Evolutionary conservation across 2,888 invertebrate genomes (phyloP), one percentile per base, ranked within the genome.

Genomic region (Acronicta leporina): DNA sequence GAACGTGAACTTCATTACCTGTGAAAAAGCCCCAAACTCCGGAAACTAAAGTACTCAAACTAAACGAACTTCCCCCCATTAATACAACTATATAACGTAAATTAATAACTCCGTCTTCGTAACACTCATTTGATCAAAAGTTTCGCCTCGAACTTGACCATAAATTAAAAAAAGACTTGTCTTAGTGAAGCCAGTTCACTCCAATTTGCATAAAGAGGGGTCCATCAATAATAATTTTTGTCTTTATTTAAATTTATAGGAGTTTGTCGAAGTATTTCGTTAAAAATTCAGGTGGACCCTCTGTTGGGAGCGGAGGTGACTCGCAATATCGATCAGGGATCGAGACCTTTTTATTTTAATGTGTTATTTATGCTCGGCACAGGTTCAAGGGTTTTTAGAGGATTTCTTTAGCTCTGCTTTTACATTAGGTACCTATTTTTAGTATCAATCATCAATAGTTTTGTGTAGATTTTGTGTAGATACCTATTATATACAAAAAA

Each of bases 141-240:
- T 73, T 76, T 49, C 35, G 11, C 46, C 30, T 35, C 15, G 35
- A 63, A 63, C 48, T 69, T 62, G 65, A 55, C 41, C 59, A 76
- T 77, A 76, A 76, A 72, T 76, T 76, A 74, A 64, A 67, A 20
- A 64, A 50, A 20, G 35, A 38, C 50, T 46, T 38, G 43, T 46
- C 62, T 54, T 43, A 27, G 38, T 35, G 50, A 49, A 35, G 47
- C 46, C 69, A 64, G 58, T 59, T 59, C 57, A 49, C 30, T 25
- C 70, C 75, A 71, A 79, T 86, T 82, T 80, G 61, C 83, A 82
- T 87, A 86, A 86, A 72, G 76, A 74, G 47, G 70, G 44, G 41
- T 40, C 79, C 85, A 85, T 87, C 82, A 80, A 84, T 87, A 83
- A 86, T 82, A 72, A 86, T 87, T 84, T 77, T 81, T 70, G 77